Evolutionary conservation across 2,113 vertebrate species (phyloP), one percentile per base, ranked within the genome.

Genomic region (Fregata magnificens): DNA sequence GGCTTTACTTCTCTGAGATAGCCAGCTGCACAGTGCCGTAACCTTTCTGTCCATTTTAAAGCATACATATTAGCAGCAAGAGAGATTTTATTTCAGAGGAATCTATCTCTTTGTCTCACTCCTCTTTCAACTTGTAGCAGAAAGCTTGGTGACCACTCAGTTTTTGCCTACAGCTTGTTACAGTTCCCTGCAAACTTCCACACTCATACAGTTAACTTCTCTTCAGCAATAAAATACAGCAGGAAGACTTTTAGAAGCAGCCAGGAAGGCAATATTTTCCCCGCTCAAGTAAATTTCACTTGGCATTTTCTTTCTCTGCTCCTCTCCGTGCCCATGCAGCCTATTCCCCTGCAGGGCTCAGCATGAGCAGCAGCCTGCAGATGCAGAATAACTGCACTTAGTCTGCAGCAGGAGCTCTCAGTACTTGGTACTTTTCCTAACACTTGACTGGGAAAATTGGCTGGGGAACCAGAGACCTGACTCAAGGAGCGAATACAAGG

Each of bases 291-390:
- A 91, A 95, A 97, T 82, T 96, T 92, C 28, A 11, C 78, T 86
- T 82, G 78, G 66, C 79, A 71, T 94, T 94, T 94, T 94, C 86
- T 82, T 71, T 84, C 5, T 3, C 70, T 61, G 61, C 56, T 74
- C 25, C 42, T 88, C 47, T 47, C 4, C 0, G 32, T 91, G 93
- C 88, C 55, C 82, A 29, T 59, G 85, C 67, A 76, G 34, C 40
- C 81, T 45, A 2, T 84, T 94, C 77, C 69, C 94, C 95, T 50
- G 95, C 89, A 93, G 97, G 82, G 94, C 95, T 85, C 95, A 91
- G 95, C 44, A 0, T 26, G 91, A 96, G 94, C 82, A 71, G 65
- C 76, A 28, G 21, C 94, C 90, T 92, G 92, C 78, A 3, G 11
- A 16, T 47, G 77, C 78, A 69, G 85, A 83, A 67, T 78, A 49